phyloP scores from a whole-genome alignment of 2,888 invertebrate species.

The Ectemnius lituratus region DNA sequence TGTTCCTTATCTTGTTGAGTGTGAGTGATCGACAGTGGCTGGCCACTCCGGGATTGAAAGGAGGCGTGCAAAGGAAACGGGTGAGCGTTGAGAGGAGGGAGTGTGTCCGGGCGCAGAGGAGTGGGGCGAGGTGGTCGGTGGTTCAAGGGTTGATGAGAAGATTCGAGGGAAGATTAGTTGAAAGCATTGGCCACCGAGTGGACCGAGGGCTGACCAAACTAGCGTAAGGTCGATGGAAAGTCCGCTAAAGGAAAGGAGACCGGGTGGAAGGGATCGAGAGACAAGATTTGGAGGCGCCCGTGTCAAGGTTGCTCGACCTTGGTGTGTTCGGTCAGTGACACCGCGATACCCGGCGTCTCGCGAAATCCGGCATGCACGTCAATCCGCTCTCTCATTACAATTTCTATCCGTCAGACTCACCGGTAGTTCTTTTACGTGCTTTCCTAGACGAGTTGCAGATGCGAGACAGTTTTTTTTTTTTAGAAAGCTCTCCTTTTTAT shows the following conservation, averaged over 20 bases:
- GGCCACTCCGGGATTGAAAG: no score
- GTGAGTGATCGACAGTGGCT: no score
- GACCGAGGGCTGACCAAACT: not conserved
- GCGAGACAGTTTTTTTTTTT: no score
- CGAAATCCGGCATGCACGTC: conserved; percentile 38
- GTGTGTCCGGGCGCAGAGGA: not conserved
- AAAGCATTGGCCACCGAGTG: not conserved
- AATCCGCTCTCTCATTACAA: not conserved
- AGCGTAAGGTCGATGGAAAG: conserved; percentile 27
- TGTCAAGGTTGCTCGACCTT: conserved; percentile 63
- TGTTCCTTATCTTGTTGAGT: no score
- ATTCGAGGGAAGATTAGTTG: not conserved
- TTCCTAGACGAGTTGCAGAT: no score
- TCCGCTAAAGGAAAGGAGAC: conserved; percentile 32
- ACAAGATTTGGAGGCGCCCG: conserved; percentile 49
- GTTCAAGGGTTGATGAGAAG: not conserved
- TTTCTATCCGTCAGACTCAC: no score
- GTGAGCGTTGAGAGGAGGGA: not conserved
- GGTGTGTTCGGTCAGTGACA: conserved; percentile 50
- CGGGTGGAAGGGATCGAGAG: conserved; percentile 31
- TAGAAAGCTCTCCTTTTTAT: no score
- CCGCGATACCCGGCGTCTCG: conserved; percentile 28
- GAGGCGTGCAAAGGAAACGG: no score
- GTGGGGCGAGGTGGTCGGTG: not conserved
- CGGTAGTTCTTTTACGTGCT: no score